Evolutionary conservation across 2,888 invertebrate genomes (phyloP).

Genomic region (Anoplius nigerrimus): DNA sequence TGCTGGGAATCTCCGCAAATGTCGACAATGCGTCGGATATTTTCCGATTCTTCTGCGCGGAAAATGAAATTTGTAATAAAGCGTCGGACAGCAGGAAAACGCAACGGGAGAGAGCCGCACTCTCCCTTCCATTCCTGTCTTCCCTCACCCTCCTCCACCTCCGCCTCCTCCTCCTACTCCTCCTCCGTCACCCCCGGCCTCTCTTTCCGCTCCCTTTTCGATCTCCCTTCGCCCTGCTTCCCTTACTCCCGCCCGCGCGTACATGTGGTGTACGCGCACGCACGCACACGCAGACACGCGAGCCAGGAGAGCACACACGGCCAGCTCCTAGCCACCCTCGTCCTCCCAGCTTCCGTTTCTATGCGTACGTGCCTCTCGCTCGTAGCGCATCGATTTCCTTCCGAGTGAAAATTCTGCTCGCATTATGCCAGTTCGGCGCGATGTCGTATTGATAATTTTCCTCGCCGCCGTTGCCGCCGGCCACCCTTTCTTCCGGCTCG

Average conservation of each 20-base stretch:
- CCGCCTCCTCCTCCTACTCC: no score
- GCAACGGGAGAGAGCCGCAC: neutral
- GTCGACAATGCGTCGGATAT: no score
- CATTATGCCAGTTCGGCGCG: neutral
- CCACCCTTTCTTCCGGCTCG: no score
- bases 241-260: neutral
- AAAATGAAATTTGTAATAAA: no score
- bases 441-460: no score
- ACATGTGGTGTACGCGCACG: neutral
- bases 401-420: conserved; percentile 2
- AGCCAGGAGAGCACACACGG: conserved; percentile 6
- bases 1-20: no score
- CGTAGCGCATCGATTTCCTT: conserved; percentile 7
- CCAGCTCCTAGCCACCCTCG: conserved; percentile 4
- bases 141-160: neutral
- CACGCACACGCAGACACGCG: neutral
- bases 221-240: neutral
- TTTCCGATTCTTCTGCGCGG: no score
- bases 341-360: conserved; percentile 26
- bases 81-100: neutral
- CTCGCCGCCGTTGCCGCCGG: no score
- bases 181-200: no score
- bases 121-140: neutral
- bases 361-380: neutral
- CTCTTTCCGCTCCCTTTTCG: neutral